These are phyloP conservation scores for Rhyzopertha dominica DNA, from an alignment of 1,140 invertebrate genomes.

Conservation along the genomic window DNA sequence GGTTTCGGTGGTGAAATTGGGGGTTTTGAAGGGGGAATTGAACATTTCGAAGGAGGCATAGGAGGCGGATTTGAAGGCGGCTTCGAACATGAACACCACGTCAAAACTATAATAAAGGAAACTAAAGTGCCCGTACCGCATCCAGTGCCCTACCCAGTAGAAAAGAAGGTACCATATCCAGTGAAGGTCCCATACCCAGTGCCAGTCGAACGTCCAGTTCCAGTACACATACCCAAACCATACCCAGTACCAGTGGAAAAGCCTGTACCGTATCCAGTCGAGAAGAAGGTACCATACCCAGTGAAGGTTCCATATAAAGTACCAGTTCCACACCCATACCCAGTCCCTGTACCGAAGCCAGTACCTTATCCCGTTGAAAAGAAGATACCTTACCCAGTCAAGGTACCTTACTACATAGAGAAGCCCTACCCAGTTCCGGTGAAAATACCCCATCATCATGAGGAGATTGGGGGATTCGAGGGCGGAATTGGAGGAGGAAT, in stretches of 20 bases:
- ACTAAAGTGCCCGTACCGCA: slow-evolving; percentile 35
- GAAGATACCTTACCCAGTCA: slow-evolving; percentile 42
- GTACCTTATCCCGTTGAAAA: slow-evolving; percentile 46
- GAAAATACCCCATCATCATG: slow-evolving; percentile 6
- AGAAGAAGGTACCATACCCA: slow-evolving; percentile 41
- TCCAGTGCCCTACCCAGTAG: slow-evolving; percentile 36
- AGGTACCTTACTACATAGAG: slow-evolving; percentile 29
- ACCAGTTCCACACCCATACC: slow-evolving; percentile 32
- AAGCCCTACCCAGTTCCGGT: slow-evolving; percentile 1
- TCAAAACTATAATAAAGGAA: slow-evolving; percentile 39
- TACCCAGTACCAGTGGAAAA: slow-evolving; percentile 52
- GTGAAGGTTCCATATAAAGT: slow-evolving; percentile 43
- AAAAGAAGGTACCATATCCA: slow-evolving; percentile 37
- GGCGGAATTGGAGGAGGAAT: slow-evolving; percentile 22
- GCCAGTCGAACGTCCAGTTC: slow-evolving; percentile 44
- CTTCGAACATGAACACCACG: slow-evolving; percentile 17
- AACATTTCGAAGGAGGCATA: slow-evolving; percentile 14
- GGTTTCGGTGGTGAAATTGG: slow-evolving; percentile 18
- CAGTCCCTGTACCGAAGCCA: slow-evolving; percentile 49
- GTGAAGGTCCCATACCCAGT: slow-evolving; percentile 50
- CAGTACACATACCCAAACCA: slow-evolving; percentile 51
- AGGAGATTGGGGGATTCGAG: slow-evolving; percentile 9
- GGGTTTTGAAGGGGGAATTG: slow-evolving; percentile 1
- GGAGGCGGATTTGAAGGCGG: slow-evolving; percentile 14
- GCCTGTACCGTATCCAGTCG: slow-evolving; percentile 39